These are phyloP conservation scores for Chironex yamaguchii DNA, from an alignment of 30 jellyfish, hydroid and myxozoan species.

Conservation along the genomic window DNA sequence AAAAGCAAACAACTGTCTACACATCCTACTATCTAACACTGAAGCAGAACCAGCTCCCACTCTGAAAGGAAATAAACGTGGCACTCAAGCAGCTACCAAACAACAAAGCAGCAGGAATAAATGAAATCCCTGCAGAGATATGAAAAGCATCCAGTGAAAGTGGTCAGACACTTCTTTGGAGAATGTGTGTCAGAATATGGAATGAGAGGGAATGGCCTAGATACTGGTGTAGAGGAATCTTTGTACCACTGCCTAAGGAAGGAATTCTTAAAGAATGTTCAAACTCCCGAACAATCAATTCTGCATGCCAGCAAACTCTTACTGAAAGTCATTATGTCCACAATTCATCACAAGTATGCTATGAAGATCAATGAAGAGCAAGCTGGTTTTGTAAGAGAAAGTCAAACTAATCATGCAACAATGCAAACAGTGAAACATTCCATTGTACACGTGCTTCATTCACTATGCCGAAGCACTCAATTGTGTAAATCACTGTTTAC, in stretches of 20 bases:
- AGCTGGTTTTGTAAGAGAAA: constrained; percentile 25
- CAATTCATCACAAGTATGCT: not conserved
- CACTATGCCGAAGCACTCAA: constrained; percentile 27
- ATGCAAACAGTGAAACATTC: too few species aligned
- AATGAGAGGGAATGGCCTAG: too few species aligned
- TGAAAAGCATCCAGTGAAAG: too few species aligned
- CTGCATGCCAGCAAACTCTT: constrained; percentile 23
- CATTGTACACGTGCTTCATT: constrained; percentile 6
- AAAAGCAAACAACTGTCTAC: too few species aligned
- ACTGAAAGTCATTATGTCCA: not conserved
- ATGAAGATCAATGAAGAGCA: constrained; percentile 21
- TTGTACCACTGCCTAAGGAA: constrained; percentile 24
- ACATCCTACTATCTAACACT: too few species aligned
- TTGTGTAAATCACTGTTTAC: constrained; percentile 11
- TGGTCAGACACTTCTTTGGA: too few species aligned
- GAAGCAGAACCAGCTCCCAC: too few species aligned
- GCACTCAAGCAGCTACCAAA: too few species aligned
- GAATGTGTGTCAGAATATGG: too few species aligned
- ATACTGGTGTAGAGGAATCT: constrained; percentile 19
- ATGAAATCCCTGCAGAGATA: too few species aligned
- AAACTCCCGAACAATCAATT: constrained; percentile 3
- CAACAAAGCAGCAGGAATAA: too few species aligned
- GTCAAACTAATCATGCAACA: constrained; percentile 19
- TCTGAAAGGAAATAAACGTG: too few species aligned
- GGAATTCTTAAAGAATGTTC: constrained; percentile 4